Evolutionary conservation across 2,113 vertebrate genomes (phyloP).

Genomic region (Entomyzon cyanotis): DNA sequence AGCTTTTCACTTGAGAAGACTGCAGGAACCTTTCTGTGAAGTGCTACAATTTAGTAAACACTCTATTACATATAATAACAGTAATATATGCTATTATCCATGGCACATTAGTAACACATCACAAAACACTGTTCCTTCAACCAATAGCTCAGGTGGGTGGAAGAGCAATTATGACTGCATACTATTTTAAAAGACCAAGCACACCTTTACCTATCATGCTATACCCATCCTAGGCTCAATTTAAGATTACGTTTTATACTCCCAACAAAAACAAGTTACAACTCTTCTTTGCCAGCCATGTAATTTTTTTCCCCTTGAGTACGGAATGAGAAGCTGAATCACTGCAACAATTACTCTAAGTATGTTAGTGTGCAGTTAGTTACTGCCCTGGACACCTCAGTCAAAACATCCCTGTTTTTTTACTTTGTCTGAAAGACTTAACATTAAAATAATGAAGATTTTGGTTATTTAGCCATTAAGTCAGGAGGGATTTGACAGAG

Average conservation of each 20-base stretch:
- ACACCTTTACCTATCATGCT: not conserved
- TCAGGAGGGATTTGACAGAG: not conserved
- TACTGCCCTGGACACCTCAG: not conserved
- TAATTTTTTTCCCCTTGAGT: not conserved
- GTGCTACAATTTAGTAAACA: not conserved
- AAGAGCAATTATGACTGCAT: not conserved
- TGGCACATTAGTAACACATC: not conserved
- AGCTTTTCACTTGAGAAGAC: not conserved
- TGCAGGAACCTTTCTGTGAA: not conserved
- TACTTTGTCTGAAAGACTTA: not conserved
- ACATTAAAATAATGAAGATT: not conserved
- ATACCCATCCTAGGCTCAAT: not conserved
- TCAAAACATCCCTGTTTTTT: slow-evolving; percentile 8
- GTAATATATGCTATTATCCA: not conserved
- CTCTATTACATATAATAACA: not conserved
- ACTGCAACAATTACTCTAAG: not conserved
- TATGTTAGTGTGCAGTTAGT: not conserved
- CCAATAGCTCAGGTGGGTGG: not conserved
- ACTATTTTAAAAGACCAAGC: not conserved
- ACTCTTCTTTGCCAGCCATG: not conserved
- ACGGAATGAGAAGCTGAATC: not conserved
- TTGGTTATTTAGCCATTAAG: not conserved
- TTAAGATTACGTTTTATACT: not conserved
- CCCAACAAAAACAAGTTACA: not conserved
- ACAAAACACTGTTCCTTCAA: not conserved